Evolutionary conservation across 2,113 vertebrate species (phyloP), one percentile per base, ranked within the genome.

Genomic region (Bettongia penicillata): DNA sequence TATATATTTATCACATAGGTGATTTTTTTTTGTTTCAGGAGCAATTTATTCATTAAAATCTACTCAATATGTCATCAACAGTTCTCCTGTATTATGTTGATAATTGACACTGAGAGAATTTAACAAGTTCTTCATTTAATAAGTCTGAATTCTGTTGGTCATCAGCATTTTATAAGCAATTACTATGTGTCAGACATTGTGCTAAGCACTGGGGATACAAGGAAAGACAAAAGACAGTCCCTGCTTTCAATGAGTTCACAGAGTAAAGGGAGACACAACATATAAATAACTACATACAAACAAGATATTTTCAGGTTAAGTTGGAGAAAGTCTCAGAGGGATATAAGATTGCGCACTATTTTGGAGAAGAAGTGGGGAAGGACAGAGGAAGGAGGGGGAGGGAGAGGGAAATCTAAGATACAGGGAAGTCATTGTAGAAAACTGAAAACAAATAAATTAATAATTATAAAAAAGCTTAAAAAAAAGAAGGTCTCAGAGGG

Each of bases 111-210:
- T 0, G 96, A 98, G 98, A 98, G 92, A 96, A 96, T 98, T 98
- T 98, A 98, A 98, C 98, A 98, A 99, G 98, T 98, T 98, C 94
- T 91, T 98, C 98, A 97, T 99, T 99, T 99, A 99, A 98, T 99
- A 99, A 98, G 98, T 98, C 97, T 4, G 37, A 77, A 2, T 77
- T 77, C 31, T 77, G 31, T 77, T 14, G 37, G 37, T n/a, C 31
- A 77, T 37, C 37, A 77, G 12, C 12, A 77, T 77, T n/a, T 77
- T 77, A 19, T 77, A 77, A 77, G 14, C 28, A 61, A 31, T 28
- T 77, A n/a, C 61, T 16, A 37, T 77, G 4, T n/a, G 37, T n/a
- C 61, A 77, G 37, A 4, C 31, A 68, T 31, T 77, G 61, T 37
- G 12, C 12, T 37, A 77, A 77, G 37, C 37, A 14, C 3, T 77